A percentile compares a stretch with the other conserved stretches of the same genome.
These are phyloP conservation scores for Phymatocera aterrima DNA, from an alignment of 2,888 invertebrate species.

Conservation along the genomic window DNA sequence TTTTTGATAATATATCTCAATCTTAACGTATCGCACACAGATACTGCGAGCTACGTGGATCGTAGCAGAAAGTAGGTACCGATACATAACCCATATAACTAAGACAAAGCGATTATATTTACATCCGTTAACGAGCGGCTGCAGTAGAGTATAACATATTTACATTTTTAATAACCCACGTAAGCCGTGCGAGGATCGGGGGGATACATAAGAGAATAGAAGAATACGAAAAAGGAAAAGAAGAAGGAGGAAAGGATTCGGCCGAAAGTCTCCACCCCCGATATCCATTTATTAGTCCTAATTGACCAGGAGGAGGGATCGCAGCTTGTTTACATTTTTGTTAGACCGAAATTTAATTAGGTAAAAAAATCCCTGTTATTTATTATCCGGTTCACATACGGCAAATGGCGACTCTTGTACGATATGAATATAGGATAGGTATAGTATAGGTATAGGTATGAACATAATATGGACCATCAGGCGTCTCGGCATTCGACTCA, in stretches of 20 bases:
- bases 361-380: constrained; percentile 52
- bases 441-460: too few relatives aligned
- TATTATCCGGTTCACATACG: constrained; percentile 45
- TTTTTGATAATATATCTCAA: too few relatives aligned
- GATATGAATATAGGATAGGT: not conserved
- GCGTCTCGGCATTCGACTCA: too few relatives aligned
- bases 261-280: constrained; percentile 39
- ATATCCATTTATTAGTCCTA: constrained; percentile 71
- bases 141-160: constrained; percentile 71
- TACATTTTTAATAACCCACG: constrained; percentile 73
- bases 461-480: too few relatives aligned
- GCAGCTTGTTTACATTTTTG: constrained; percentile 54
- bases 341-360: constrained; percentile 59
- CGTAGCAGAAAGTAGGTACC: not conserved
- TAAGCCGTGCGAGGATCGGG: constrained; percentile 62
- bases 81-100: constrained; percentile 68
- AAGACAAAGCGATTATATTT: constrained; percentile 69
- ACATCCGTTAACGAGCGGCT: constrained; percentile 73
- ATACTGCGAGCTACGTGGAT: not conserved
- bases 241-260: not conserved
- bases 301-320: constrained; percentile 71
- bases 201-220: not conserved
- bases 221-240: not conserved
- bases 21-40: too few relatives aligned
- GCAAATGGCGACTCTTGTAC: constrained; percentile 22